Conservation (phyloP, 2,888 invertebrate species). For the Branchellion lobata region DNA sequence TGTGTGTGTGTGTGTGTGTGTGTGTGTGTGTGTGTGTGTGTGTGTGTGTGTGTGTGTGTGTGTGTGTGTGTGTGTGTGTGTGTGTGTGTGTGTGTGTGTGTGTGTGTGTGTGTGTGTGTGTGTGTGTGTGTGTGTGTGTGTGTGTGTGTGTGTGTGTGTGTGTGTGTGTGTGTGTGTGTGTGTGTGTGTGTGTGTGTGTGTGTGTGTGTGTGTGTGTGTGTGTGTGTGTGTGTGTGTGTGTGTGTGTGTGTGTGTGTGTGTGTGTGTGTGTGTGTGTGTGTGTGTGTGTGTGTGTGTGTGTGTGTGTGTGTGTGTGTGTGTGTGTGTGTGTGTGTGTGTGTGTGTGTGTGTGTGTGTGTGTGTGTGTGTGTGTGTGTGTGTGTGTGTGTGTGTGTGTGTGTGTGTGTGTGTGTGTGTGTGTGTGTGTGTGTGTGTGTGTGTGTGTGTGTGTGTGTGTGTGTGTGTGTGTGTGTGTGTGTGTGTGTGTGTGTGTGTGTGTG, state of each 20-base stretch:
- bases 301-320: not conserved
- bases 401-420: not conserved
- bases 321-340: not conserved
- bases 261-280: not conserved
- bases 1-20: slow-evolving; percentile 2
- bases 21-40: not conserved
- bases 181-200: not conserved
- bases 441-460: not conserved
- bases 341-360: not conserved
- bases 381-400: not conserved
- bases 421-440: not conserved
- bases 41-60: not conserved
- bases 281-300: not conserved
- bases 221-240: not conserved
- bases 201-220: not conserved
- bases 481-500: not conserved
- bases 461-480: not conserved
- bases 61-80: not conserved
- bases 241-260: not conserved
- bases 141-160: not conserved
- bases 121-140: not conserved
- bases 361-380: not conserved
- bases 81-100: not conserved
- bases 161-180: not conserved
- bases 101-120: slow-evolving; percentile 7